Base-by-base conservation (phyloP, 2,113 vertebrate species). In the Chaenogobius annularis region DNA sequence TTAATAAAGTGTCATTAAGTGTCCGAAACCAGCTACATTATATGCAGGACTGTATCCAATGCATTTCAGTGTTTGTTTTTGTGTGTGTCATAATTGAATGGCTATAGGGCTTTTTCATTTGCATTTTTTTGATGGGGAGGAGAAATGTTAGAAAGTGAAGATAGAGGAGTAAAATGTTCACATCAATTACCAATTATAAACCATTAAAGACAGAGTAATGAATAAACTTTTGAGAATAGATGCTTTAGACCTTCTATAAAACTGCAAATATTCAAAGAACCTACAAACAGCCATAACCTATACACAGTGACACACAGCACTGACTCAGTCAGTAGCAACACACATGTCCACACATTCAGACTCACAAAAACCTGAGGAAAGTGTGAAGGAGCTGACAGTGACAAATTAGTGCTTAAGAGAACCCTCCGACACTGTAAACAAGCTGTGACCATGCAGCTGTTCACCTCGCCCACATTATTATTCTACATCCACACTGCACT, bases 371-470 rank as follows among this genome's bases (percentile, higher is more conserved):
- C 11, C 46, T 61, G 46, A 22, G 73, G 68, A 85, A 84, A 72
- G 66, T 68, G 73, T 5, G 66, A 86, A 64, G 79, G 81, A 75
- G 69, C 67, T 90, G 90, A 92, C 90, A 87, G 85, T 89, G 91
- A 91, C 89, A 92, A 88, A 92, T 90, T 86, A 90, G 82, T 40
- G 79, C 80, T 84, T 73, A 88, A 88, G 83, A 89, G 84, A 91
- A 84, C 85, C 80, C 85, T 91, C 79, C 72, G 85, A 78, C 77
- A 83, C 77, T 88, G 87, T 87, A 90, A 90, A 90, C 83, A 92
- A 61, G 67, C 85, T 85, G 77, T 65, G 85, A 91, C 87, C 84
- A 73, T 74, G 82, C 85, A 90, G 89, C 86, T 89, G 87, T 83
- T 83, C 77, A 88, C 88, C 88, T 54, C 78, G 44, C 58, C 88